Conservation (phyloP, 2,888 invertebrate genomes). For the Troglohyphantes excavatus region DNA sequence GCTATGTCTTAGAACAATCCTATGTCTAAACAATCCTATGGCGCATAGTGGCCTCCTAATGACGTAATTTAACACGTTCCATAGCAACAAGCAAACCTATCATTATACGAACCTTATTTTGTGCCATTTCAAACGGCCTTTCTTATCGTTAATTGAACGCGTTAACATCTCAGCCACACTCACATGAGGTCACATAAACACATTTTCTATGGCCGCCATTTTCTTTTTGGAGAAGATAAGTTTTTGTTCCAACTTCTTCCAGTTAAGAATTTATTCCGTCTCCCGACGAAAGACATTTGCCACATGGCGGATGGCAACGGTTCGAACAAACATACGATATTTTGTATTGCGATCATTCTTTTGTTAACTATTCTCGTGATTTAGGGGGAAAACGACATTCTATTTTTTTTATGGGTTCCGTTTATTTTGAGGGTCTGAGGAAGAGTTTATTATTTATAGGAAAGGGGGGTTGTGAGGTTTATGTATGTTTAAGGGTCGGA, state of each 20-base stretch:
- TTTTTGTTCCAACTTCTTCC: neutral
- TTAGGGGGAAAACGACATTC: no score
- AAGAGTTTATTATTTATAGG: neutral
- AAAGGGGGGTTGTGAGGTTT: neutral
- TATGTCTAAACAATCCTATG: no score
- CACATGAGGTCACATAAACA: neutral
- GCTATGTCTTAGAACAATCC: no score
- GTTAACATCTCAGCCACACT: constrained; percentile 35
- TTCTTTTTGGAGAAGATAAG: neutral
- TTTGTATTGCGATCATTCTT: neutral
- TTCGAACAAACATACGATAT: neutral
- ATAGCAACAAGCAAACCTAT: no score
- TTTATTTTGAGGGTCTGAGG: neutral
- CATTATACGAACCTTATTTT: no score
- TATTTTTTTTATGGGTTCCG: neutral
- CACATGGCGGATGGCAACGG: constrained; percentile 44
- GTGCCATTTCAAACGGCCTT: constrained; percentile 31
- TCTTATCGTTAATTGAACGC: constrained; percentile 50
- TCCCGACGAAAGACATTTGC: constrained; percentile 58
- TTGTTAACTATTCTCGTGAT: no score
- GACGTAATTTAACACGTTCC: no score
- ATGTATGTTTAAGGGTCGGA: neutral
- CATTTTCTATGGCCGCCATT: neutral
- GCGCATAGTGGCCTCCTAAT: no score
- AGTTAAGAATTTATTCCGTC: neutral